phyloP scores from a whole-genome alignment of 2,797 vertebrate genomes.

The Ceryle rudis region DNA sequence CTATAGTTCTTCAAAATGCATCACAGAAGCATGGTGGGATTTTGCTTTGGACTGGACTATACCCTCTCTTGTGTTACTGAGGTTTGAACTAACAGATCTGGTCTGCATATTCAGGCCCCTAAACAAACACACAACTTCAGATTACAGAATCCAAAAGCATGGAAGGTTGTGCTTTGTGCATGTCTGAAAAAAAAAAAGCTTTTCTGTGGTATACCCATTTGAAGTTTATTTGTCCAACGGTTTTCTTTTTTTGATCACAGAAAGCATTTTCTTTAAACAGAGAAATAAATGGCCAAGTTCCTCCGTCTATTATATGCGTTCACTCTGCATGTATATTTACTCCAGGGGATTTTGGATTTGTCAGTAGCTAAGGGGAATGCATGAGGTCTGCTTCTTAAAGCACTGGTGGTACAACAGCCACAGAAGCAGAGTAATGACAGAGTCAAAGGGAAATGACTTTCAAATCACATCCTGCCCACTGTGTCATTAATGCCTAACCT shows the following conservation, averaged over 20 bases:
- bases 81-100: background rate
- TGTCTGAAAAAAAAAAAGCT: background rate
- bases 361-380: background rate
- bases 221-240: background rate
- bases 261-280: background rate
- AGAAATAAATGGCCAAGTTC: background rate
- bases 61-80: background rate
- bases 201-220: background rate
- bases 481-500: constrained; percentile 15
- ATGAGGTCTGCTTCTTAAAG: background rate
- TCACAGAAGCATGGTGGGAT: background rate
- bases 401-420: background rate
- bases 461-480: background rate
- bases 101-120: background rate
- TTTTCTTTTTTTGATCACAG: background rate
- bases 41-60: background rate
- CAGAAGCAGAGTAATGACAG: background rate
- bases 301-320: background rate
- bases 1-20: background rate
- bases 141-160: background rate
- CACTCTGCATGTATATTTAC: background rate
- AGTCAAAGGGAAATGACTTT: background rate
- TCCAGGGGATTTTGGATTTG: background rate
- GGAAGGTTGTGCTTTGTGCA: background rate
- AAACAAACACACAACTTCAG: background rate